phyloP scores from a whole-genome alignment of 2,888 invertebrate species.

The Mesorhabditis belari region DNA sequence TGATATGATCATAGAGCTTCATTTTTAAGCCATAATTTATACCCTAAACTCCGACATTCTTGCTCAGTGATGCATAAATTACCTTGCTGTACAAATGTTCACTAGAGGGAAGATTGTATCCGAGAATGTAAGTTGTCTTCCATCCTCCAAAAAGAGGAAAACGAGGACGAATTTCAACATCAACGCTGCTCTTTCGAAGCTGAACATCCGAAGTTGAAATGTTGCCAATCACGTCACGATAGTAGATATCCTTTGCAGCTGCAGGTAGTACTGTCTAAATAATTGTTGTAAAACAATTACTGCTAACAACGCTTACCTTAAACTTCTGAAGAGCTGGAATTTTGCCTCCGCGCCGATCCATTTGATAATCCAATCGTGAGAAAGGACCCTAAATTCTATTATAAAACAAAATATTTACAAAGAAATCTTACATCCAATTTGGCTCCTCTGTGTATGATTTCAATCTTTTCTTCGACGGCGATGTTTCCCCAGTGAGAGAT shows the following conservation, averaged over 20 bases:
- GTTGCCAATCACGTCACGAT: slow-evolving; percentile 92
- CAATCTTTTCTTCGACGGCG: slow-evolving; percentile 87
- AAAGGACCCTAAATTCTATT: slow-evolving; percentile 58
- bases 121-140: slow-evolving; percentile 91
- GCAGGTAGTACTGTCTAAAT: slow-evolving; percentile 65
- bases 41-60: no score
- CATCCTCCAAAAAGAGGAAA: slow-evolving; percentile 98
- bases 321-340: slow-evolving; percentile 84
- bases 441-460: slow-evolving; percentile 86
- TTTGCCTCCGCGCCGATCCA: slow-evolving; percentile 74
- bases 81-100: slow-evolving; percentile 79
- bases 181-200: slow-evolving; percentile 80
- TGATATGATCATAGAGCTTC: slow-evolving; percentile 90
- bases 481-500: slow-evolving; percentile 95
- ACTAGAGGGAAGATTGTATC: slow-evolving; percentile 93
- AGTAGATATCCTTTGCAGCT: slow-evolving; percentile 89
- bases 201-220: slow-evolving; percentile 93
- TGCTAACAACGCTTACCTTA: slow-evolving; percentile 61
- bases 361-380: slow-evolving; percentile 92
- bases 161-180: slow-evolving; percentile 80
- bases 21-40: slow-evolving; percentile 68
- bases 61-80: no score
- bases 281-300: background rate
- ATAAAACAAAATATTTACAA: background rate
- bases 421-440: slow-evolving; percentile 64